Base-by-base conservation (phyloP, 2,888 invertebrate genomes). In the Sinelater perroti region DNA sequence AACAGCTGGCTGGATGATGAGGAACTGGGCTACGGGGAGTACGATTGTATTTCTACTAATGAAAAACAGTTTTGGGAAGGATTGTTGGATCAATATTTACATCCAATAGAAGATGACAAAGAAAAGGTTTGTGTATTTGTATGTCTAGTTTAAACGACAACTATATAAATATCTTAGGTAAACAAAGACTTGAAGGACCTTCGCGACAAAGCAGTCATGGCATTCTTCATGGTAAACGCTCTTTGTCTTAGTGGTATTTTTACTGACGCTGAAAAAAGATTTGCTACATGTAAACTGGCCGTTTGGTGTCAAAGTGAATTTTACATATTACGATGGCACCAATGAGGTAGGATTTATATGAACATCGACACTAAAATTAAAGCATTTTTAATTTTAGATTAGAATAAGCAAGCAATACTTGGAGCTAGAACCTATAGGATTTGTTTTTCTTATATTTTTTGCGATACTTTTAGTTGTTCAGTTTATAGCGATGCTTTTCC, bases 21-120 rank as follows among this genome's bases (percentile, higher is more conserved):
- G 14, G 81, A 83, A 17, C 74, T 93, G 7, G 82, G 83, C 36
- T 81, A 85, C 58, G 89, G 89, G 0, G 84, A 86, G 42, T 81
- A 88, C 1, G 86, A 86, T 28, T 86, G 84, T 67, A 77, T 94
- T 30, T 78, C 83, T 0, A 81, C 83, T 8, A 78, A 82, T 31
- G 93, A 95, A 75, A 83, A 83, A 42, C 78, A 78, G 13, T 95
- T 95, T 78, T 95, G 93, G 92, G 83, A 83, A 51, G 87, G 88
- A 46, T 77, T 94, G 46, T 86, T 94, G 47, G 84, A 84, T 36
- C 86, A 86, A 70, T 92, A 94, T 75, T 80, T 94, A 13, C 81
- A 85, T 67, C 93, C 93, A 0, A 81, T 91, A 44, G 86, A 86
- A 62, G 83, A 85, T 33, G 84, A 88, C 67, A 82, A 85, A 52